Base-by-base conservation (phyloP, 2,113 vertebrate genomes). In the Pagrus major region DNA sequence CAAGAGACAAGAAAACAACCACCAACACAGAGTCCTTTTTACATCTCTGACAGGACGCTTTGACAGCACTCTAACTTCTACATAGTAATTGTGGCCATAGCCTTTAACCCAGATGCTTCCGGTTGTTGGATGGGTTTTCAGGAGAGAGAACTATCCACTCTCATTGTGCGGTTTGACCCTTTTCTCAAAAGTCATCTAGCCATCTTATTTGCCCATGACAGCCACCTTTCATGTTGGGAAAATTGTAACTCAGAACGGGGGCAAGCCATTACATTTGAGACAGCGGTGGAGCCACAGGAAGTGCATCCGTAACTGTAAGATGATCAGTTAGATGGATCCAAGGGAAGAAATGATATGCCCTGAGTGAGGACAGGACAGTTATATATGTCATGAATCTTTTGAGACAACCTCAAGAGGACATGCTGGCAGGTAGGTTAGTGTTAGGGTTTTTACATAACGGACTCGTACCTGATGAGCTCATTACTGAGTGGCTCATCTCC, bases 51-150 rank as follows among this genome's bases (percentile, higher is more conserved):
- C 80, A 80, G 65, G 54, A 69, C 47, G 66, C 55, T 66, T 70
- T 82, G 63, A 80, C 82, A 83, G 80, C 14, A 55, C 67, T 61
- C 56, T 33, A 67, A 52, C 60, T 75, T 63, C 78, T 72, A 88
- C 86, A 87, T 83, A 88, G 80, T 51, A 88, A 93, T 85, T 91
- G 81, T 90, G 90, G 86, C 70, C 63, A 37, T 55, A 55, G 78
- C 77, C 44, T 91, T 89, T 78, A 86, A 84, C 88, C 67, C 70
- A 80, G 69, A 31, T 86, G 83, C 78, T 88, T 89, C 83, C 71
- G 71, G 74, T 61, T 81, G 71, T 76, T 65, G 83, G 79, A 77
- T 27, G 23, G n/a, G 56, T 66, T 84, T 89, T 76, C 60, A 78
- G 59, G 78, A 78, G 77, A 81, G 65, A 54, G 54, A 77, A 66